Conservation (phyloP, 2,113 vertebrate genomes). For the Platysteira castanea region DNA sequence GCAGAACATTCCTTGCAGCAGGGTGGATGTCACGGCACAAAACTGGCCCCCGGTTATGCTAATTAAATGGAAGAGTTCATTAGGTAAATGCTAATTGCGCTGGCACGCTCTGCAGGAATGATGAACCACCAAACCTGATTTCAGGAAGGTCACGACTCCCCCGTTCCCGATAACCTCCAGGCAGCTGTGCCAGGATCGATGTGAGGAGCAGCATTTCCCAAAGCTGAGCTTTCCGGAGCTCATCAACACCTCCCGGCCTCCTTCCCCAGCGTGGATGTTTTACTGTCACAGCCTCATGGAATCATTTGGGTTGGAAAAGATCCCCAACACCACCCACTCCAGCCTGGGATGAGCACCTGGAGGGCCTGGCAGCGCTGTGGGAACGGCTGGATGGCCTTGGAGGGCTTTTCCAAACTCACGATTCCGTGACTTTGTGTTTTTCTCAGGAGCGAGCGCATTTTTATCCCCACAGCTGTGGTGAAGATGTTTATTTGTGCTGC, state of each 20-base stretch:
- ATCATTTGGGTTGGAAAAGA: neutral
- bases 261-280: neutral
- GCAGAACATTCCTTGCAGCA: conserved; percentile 26
- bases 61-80: conserved; percentile 67
- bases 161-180: conserved; percentile 33
- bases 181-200: neutral
- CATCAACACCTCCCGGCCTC: neutral
- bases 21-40: conserved; percentile 28
- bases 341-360: neutral
- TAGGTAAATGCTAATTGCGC: conserved; percentile 69
- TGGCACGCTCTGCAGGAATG: conserved; percentile 39
- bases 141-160: conserved; percentile 14
- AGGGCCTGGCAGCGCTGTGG: neutral
- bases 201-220: neutral
- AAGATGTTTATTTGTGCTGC: conserved; percentile 29
- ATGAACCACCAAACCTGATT: conserved; percentile 46
- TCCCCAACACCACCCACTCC: neutral
- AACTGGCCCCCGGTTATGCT: conserved; percentile 48
- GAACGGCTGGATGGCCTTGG: accelerated
- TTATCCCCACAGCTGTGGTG: neutral
- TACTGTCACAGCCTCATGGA: accelerated
- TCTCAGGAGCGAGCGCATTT: neutral
- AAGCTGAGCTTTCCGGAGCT: neutral
- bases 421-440: neutral
- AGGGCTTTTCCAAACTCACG: neutral